A percentile compares a stretch with the other conserved stretches of the same genome.
Conservation (phyloP, 2,888 invertebrate genomes). For the Tinea trinotella region DNA sequence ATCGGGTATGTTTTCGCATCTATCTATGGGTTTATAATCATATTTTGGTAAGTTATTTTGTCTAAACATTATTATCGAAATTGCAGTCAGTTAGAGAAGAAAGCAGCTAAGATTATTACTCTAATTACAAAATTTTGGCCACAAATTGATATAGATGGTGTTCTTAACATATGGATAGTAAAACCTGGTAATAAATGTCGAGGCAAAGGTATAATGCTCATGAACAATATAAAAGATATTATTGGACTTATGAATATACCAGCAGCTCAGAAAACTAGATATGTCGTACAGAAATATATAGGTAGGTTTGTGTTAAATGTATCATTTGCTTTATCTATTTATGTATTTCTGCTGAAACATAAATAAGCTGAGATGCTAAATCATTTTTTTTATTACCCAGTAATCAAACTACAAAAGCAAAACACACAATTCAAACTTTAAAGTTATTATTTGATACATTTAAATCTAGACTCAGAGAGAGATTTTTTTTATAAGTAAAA, state of each 20-base stretch:
- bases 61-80: no score
- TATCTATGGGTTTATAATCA: no score
- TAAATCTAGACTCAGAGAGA: not conserved
- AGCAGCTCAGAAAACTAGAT: slow-evolving; percentile 79
- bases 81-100: slow-evolving; percentile 61
- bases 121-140: slow-evolving; percentile 83
- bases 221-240: slow-evolving; percentile 90
- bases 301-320: no score
- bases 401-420: no score
- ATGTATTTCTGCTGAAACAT: not conserved
- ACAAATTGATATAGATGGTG: slow-evolving; percentile 87
- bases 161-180: slow-evolving; percentile 93
- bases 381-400: slow-evolving; percentile 12
- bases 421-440: no score
- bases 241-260: slow-evolving; percentile 79
- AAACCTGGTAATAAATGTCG: slow-evolving; percentile 96
- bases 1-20: slow-evolving; percentile 14
- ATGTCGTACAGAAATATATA: slow-evolving; percentile 96
- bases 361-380: not conserved
- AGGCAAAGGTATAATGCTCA: slow-evolving; percentile 89
- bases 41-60: no score
- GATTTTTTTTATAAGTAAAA: not conserved
- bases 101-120: slow-evolving; percentile 74
- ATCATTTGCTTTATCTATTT: no score
- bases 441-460: slow-evolving; percentile 9